phyloP scores from a whole-genome alignment of 2,888 invertebrate genomes.

The Netelia virgata region DNA sequence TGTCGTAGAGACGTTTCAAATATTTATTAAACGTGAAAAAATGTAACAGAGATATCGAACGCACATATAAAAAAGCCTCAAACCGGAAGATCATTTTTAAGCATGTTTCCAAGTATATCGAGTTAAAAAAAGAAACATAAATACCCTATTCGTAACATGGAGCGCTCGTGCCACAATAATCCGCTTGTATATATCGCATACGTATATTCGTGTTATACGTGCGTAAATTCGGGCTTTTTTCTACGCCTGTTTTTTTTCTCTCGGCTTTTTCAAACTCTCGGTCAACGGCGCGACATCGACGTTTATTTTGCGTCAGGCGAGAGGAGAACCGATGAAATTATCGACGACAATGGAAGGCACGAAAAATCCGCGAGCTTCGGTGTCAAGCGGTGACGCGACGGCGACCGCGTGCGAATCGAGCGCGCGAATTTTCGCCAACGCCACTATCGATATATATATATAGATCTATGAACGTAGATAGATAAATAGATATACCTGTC shows the following conservation, averaged over 20 bases:
- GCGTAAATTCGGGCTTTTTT: conserved; percentile 28
- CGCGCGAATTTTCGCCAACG: conserved; percentile 33
- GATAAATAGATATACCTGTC: conserved; percentile 16
- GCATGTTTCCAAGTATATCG: too few relatives aligned
- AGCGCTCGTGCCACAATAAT: too few relatives aligned
- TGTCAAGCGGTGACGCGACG: conserved; percentile 54
- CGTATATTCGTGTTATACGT: background rate
- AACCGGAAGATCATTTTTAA: too few relatives aligned
- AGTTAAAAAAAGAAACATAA: too few relatives aligned
- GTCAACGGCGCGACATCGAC: conserved; percentile 43
- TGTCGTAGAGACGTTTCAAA: conserved; percentile 28
- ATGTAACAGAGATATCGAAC: conserved; percentile 5
- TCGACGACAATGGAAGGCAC: conserved; percentile 58
- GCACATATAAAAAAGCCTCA: background rate
- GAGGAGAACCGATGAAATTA: conserved; percentile 59
- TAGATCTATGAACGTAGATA: background rate
- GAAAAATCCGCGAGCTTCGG: conserved; percentile 56
- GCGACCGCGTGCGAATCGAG: conserved; percentile 43
- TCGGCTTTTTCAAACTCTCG: conserved; percentile 39
- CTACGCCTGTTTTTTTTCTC: conserved; percentile 14
- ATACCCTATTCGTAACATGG: too few relatives aligned
- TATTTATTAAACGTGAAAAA: conserved; percentile 35
- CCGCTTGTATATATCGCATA: background rate
- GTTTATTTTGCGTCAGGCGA: conserved; percentile 60
- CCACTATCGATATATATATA: conserved; percentile 17